phyloP scores from a whole-genome alignment of 2,888 invertebrate species.

The Trachelus iudaicus region DNA sequence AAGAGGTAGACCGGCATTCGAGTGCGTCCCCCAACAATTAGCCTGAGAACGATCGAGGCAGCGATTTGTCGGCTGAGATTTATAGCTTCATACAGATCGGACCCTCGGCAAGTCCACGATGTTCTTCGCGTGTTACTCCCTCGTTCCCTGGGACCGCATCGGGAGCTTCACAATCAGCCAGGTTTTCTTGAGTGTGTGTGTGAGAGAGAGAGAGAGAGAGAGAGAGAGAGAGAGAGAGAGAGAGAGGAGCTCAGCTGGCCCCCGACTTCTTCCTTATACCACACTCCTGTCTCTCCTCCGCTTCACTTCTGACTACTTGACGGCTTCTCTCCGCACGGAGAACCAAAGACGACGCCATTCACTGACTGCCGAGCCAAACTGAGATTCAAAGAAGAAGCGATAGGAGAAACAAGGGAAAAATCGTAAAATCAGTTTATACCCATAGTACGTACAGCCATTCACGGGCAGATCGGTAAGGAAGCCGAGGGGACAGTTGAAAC shows the following conservation, averaged over 20 bases:
- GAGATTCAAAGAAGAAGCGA: constrained; percentile 15
- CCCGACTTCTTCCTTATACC: background rate
- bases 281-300: background rate
- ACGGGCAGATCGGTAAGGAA: background rate
- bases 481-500: background rate
- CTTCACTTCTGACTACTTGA: background rate
- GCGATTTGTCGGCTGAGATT: constrained; percentile 56
- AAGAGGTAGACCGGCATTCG: constrained; percentile 37
- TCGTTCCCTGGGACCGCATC: background rate
- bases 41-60: constrained; percentile 51
- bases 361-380: background rate
- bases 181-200: background rate
- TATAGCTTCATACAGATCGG: constrained; percentile 54
- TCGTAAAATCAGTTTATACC: background rate
- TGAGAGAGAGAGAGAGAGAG: no score
- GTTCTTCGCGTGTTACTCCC: background rate
- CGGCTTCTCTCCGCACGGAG: background rate
- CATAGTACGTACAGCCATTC: background rate
- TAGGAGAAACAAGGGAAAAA: constrained; percentile 44
- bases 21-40: constrained; percentile 53
- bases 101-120: constrained; percentile 17
- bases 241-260: background rate
- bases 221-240: no score
- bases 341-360: background rate
- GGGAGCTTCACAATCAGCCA: background rate